Evolutionary conservation across 2,888 invertebrate species (phyloP).

Genomic region (Platynereis dumerilii): DNA sequence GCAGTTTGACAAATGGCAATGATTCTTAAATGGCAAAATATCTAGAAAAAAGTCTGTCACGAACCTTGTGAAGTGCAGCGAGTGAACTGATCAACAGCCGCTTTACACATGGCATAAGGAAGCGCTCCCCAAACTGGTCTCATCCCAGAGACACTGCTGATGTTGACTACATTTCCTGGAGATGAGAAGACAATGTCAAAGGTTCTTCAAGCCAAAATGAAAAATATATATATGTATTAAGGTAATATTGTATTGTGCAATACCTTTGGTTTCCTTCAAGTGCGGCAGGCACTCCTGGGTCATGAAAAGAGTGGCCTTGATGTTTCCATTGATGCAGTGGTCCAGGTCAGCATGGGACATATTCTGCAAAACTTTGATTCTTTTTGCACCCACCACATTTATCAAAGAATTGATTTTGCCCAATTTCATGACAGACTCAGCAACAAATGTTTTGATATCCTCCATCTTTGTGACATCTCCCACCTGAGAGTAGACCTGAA

Average conservation of each 20-base stretch:
- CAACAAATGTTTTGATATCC: not conserved
- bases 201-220: too few relatives aligned
- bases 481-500: not conserved
- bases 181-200: too few relatives aligned
- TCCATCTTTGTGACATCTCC: conserved; percentile 2
- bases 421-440: not conserved
- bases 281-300: conserved; percentile 14
- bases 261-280: conserved; percentile 13
- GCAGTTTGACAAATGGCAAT: not conserved
- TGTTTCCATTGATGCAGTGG: conserved; percentile 12
- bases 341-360: conserved; percentile 4
- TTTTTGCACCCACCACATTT: conserved; percentile 14
- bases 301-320: conserved; percentile 15
- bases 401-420: conserved; percentile 7
- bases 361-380: conserved; percentile 6
- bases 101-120: conserved; percentile 10
- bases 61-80: conserved; percentile 4
- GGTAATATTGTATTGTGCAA: not conserved
- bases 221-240: too few relatives aligned
- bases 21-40: not conserved
- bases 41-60: too few relatives aligned
- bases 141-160: conserved; percentile 14
- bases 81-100: conserved; percentile 17
- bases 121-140: conserved; percentile 9
- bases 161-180: conserved; percentile 10